A percentile compares a stretch with the other conserved stretches of the same genome.
Evolutionary conservation across 2,113 vertebrate species (phyloP).

Genomic region (Gasterosteus aculeatus): DNA sequence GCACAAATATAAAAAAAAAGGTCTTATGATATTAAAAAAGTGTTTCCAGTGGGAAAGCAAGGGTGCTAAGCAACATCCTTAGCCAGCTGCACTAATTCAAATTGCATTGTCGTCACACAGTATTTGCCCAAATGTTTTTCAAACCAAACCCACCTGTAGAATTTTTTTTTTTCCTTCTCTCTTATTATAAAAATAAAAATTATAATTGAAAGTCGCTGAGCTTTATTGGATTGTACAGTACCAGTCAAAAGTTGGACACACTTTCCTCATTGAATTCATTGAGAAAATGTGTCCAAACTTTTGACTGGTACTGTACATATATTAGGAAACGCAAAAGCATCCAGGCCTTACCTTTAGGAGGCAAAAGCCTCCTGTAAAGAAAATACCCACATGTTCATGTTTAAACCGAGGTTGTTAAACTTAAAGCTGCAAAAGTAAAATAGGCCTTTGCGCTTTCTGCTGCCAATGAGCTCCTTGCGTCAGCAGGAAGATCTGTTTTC

Average conservation of each 20-base stretch:
- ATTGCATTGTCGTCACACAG: conserved; percentile 6
- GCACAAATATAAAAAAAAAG: not conserved
- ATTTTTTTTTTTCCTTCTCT: not conserved
- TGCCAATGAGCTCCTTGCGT: conserved; percentile 22
- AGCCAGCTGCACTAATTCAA: conserved; percentile 28
- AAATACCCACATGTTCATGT: conserved; percentile 18
- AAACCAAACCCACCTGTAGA: not conserved
- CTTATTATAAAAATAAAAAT: no score
- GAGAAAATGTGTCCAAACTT: no score
- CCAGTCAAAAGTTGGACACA: no score
- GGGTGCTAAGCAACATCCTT: not conserved
- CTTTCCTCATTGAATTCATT: no score
- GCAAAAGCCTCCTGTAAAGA: not conserved
- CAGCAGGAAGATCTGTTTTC: conserved; percentile 38
- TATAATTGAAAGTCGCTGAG: not conserved
- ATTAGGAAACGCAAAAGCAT: conserved; percentile 16
- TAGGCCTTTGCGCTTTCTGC: conserved; percentile 30
- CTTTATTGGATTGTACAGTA: not conserved
- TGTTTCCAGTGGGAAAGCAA: not conserved
- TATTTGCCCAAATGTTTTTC: not conserved
- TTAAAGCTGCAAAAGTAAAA: conserved; percentile 14
- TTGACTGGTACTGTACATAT: not conserved
- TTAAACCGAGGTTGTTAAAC: conserved; percentile 24
- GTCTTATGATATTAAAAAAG: not conserved
- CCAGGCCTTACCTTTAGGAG: conserved; percentile 1